A percentile compares a stretch with the other conserved stretches of the same genome.
These are phyloP conservation scores for Drosophila tristis DNA, from an alignment of 1,140 invertebrate genomes.

Conservation along the genomic window DNA sequence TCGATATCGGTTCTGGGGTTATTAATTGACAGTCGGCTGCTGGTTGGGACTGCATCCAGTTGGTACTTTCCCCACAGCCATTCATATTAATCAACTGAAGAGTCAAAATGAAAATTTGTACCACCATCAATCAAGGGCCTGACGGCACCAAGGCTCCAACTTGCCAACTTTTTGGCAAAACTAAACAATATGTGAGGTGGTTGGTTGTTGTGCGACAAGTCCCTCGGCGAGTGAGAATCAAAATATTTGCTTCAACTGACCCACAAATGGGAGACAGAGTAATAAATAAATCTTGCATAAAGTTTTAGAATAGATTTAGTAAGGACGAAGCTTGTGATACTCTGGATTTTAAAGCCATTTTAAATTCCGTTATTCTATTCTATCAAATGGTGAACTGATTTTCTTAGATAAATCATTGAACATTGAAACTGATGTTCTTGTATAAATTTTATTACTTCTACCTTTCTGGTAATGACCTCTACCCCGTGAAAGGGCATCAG, in stretches of 20 bases:
- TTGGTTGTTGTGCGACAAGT: constrained; percentile 1
- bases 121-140: constrained; percentile 50
- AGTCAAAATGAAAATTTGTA: constrained; percentile 31
- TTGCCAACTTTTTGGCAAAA: constrained; percentile 34
- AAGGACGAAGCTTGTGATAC: constrained; percentile 10
- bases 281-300: constrained; percentile 2
- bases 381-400: no score
- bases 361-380: no score
- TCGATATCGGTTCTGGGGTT: constrained; percentile 32
- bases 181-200: constrained; percentile 34
- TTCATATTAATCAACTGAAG: constrained; percentile 58
- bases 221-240: constrained; percentile 27
- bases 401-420: not conserved
- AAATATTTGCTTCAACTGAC: constrained; percentile 44
- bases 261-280: constrained; percentile 16
- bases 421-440: not conserved
- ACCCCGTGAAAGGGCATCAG: constrained; percentile 10
- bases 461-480: not conserved
- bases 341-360: not conserved
- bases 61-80: not conserved
- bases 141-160: constrained; percentile 23
- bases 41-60: constrained; percentile 11
- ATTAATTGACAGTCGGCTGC: constrained; percentile 44
- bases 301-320: not conserved
- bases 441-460: no score